Evolutionary conservation across 1,140 invertebrate genomes (phyloP).

Genomic region (Hypothenemus hampei): DNA sequence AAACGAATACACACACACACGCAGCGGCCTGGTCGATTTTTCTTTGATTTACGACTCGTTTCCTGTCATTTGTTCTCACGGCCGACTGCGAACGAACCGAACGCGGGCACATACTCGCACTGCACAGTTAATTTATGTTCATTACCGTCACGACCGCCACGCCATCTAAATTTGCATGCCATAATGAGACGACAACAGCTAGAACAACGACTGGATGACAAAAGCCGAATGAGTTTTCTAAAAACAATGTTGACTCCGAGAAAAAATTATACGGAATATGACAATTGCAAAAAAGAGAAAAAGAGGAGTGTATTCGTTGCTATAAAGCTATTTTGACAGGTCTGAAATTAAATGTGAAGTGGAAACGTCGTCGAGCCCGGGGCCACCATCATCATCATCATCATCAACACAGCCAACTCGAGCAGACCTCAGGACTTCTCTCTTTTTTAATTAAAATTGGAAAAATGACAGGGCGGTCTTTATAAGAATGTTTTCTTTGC

Average conservation of each 20-base stretch:
- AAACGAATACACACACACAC: too few species aligned
- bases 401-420: background rate
- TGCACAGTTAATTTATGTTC: slow-evolving; percentile 24
- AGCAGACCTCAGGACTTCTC: background rate
- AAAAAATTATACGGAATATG: too few species aligned
- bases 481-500: too few species aligned
- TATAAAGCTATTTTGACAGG: background rate
- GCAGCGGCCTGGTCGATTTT: too few species aligned
- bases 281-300: too few species aligned
- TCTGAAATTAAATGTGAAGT: background rate
- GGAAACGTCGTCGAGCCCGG: background rate
- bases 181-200: slow-evolving; percentile 9
- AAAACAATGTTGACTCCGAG: background rate
- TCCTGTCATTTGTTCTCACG: slow-evolving; percentile 27
- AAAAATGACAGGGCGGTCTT: background rate
- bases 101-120: slow-evolving; percentile 15
- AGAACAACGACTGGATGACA: background rate
- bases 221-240: background rate
- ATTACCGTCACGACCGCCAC: slow-evolving; percentile 22
- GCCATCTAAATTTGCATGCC: slow-evolving; percentile 22
- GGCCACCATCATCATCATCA: background rate
- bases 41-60: slow-evolving; percentile 21
- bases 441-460: background rate
- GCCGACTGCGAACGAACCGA: slow-evolving; percentile 16
- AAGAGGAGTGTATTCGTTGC: too few species aligned